These are phyloP conservation scores for Eulemur rufifrons DNA, from an alignment of 2,113 vertebrate species.

Conservation along the genomic window DNA sequence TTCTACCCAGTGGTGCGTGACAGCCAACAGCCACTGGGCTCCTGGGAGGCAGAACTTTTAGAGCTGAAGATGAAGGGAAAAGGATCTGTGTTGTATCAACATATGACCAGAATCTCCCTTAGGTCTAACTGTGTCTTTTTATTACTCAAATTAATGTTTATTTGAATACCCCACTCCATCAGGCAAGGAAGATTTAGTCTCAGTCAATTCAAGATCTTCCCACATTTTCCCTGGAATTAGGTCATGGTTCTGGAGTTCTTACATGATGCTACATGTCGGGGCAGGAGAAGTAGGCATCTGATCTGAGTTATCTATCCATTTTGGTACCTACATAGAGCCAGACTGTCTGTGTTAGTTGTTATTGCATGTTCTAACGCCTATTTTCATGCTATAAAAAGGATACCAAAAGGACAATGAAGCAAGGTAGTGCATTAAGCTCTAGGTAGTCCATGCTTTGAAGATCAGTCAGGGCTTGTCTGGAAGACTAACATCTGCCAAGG, in stretches of 20 bases:
- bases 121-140: neutral
- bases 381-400: neutral
- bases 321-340: neutral
- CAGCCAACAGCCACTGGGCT: neutral
- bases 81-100: neutral
- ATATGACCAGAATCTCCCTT: neutral
- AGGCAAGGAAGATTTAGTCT: neutral
- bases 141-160: neutral
- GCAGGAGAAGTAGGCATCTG: neutral
- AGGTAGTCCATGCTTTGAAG: neutral
- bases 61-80: neutral
- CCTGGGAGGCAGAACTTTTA: neutral
- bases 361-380: neutral
- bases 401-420: neutral
- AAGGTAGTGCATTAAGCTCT: neutral
- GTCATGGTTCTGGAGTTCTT: neutral
- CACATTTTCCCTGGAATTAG: neutral
- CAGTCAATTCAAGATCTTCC: neutral
- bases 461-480: neutral
- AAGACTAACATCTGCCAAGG: neutral
- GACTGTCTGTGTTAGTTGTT: neutral
- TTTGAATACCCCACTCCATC: neutral
- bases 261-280: neutral
- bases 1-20: neutral
- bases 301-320: slow-evolving; percentile 12